phyloP scores from a whole-genome alignment of 2,888 invertebrate species.

The Drosophila limbata region DNA sequence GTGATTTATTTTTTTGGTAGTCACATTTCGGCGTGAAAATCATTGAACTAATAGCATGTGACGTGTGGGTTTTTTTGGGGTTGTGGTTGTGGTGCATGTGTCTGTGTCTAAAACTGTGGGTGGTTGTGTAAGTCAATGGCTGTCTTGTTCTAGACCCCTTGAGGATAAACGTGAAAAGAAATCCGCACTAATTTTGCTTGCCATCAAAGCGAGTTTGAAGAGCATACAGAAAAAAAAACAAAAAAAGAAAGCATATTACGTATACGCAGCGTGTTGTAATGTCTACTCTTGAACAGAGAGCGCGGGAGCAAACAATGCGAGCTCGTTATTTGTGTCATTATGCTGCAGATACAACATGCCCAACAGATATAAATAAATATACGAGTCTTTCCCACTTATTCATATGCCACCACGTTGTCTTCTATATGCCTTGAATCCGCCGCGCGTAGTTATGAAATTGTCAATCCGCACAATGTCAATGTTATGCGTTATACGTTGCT shows the following conservation, averaged over 20 bases:
- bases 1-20: slow-evolving; percentile 57
- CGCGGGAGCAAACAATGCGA: slow-evolving; percentile 69
- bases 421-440: slow-evolving; percentile 28
- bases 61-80: slow-evolving; percentile 42
- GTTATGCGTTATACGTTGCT: slow-evolving; percentile 61
- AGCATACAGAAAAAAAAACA: slow-evolving; percentile 1
- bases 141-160: slow-evolving; percentile 60
- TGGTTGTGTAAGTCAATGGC: slow-evolving; percentile 34
- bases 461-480: slow-evolving; percentile 76
- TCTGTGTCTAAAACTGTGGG: not conserved
- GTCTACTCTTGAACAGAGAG: slow-evolving; percentile 66
- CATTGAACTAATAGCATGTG: slow-evolving; percentile 82
- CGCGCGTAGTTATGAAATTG: slow-evolving; percentile 70
- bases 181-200: slow-evolving; percentile 73
- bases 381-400: slow-evolving; percentile 46
- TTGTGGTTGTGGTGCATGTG: slow-evolving; percentile 15
- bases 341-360: slow-evolving; percentile 62
- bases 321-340: slow-evolving; percentile 82
- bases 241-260: slow-evolving; percentile 61
- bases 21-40: slow-evolving; percentile 76
- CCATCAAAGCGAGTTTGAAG: slow-evolving; percentile 40
- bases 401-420: slow-evolving; percentile 67
- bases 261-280: slow-evolving; percentile 75
- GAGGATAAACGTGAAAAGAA: slow-evolving; percentile 64
- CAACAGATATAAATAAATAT: slow-evolving; percentile 35